Conservation (phyloP, 2,113 vertebrate genomes). For the Leptobrachium ailaonicum region DNA sequence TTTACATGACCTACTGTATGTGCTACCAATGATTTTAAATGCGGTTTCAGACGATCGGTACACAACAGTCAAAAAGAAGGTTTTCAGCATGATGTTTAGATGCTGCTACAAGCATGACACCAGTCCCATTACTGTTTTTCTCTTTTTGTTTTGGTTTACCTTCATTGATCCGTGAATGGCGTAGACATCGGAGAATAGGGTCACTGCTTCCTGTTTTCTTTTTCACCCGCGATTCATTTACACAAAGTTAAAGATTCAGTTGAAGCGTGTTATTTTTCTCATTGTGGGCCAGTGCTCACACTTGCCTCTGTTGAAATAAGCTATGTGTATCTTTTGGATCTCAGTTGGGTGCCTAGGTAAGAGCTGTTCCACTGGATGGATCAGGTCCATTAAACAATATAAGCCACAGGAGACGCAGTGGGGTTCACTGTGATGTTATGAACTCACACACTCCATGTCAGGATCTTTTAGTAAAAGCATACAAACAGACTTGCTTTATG, state of each 20-base stretch:
- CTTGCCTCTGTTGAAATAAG: conserved; percentile 61
- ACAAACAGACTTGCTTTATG: conserved; percentile 21
- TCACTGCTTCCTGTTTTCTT: conserved; percentile 6
- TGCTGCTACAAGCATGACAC: too few relatives aligned
- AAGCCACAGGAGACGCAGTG: conserved; percentile 45
- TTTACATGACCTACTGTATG: too few relatives aligned
- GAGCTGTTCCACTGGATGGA: conserved; percentile 54
- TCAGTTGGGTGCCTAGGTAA: conserved; percentile 43
- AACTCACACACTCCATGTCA: conserved; percentile 20
- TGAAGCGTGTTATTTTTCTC: conserved; percentile 20
- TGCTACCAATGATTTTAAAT: too few relatives aligned
- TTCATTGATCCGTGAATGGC: neutral
- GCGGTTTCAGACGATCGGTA: too few relatives aligned
- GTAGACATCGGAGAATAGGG: neutral
- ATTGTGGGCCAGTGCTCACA: conserved; percentile 40
- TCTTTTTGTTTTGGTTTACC: neutral
- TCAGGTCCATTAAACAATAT: conserved; percentile 54
- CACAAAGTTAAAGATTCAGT: conserved; percentile 7
- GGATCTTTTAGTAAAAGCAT: conserved; percentile 20
- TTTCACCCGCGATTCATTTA: neutral
- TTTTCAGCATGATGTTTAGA: too few relatives aligned
- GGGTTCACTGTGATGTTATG: conserved; percentile 16
- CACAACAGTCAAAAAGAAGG: too few relatives aligned
- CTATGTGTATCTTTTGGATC: conserved; percentile 42
- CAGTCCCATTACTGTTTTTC: too few relatives aligned